Evolutionary conservation across 2,113 vertebrate species (phyloP).

Genomic region (Centrocercus urophasianus): DNA sequence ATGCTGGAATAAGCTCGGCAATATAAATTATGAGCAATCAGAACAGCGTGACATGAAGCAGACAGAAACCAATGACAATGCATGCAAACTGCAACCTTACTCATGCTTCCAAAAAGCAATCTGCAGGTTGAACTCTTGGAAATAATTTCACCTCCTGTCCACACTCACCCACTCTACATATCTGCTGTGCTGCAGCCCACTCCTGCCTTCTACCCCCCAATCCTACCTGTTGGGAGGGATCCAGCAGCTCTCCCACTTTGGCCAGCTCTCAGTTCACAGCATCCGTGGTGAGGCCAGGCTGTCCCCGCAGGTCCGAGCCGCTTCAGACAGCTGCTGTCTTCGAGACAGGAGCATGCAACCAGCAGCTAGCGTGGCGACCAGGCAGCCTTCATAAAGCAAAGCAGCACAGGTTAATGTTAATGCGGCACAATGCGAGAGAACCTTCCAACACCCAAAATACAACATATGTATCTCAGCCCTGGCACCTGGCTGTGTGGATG

Average conservation of each 20-base stretch:
- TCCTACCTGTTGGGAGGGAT: slow-evolving; percentile 32
- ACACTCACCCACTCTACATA: not conserved
- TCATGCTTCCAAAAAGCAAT: not conserved
- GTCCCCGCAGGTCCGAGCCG: not conserved
- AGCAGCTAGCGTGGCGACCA: not conserved
- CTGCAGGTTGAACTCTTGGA: rapidly evolving
- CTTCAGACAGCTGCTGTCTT: not conserved
- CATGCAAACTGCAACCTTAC: rapidly evolving
- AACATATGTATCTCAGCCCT: not conserved
- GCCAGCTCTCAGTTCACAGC: slow-evolving; percentile 40
- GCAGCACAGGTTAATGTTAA: not conserved
- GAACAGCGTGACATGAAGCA: not conserved
- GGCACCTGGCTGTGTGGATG: not conserved
- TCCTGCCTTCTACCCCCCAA: not conserved
- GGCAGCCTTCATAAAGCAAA: slow-evolving; percentile 44
- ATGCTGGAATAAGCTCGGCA: not conserved
- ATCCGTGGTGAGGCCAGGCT: not conserved
- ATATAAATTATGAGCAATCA: not conserved
- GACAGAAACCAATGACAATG: not conserved
- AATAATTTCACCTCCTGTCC: not conserved
- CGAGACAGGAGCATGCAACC: not conserved
- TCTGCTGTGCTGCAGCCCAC: not conserved
- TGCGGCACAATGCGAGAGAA: not conserved
- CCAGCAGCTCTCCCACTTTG: slow-evolving; percentile 4
- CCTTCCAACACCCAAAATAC: not conserved